Conservation (phyloP, 2,888 invertebrate genomes). For the Trissolcus japonicus region DNA sequence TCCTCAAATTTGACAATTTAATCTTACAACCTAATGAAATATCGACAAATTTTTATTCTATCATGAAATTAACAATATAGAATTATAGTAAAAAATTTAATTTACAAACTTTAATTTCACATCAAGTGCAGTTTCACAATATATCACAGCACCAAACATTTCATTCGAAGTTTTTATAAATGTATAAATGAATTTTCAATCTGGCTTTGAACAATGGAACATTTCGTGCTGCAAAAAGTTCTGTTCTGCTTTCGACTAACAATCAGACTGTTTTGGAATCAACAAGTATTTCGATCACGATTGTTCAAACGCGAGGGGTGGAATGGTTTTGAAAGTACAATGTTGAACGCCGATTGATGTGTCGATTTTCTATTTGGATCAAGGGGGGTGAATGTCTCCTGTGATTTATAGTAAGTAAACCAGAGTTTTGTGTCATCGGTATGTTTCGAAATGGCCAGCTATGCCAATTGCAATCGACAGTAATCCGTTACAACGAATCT, state of each 20-base stretch:
- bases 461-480: slow-evolving; percentile 59
- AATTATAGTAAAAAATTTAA: no score
- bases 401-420: slow-evolving; percentile 73
- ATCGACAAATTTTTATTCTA: no score
- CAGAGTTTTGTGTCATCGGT: slow-evolving; percentile 72
- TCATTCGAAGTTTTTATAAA: neutral
- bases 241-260: neutral
- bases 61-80: no score
- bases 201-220: neutral
- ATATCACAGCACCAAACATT: no score
- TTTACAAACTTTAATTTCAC: no score
- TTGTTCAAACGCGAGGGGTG: neutral
- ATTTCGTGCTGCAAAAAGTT: neutral
- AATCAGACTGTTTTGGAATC: neutral
- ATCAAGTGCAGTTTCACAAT: no score
- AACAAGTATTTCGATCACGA: neutral
- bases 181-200: neutral
- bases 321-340: slow-evolving; percentile 13
- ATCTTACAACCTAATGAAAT: no score
- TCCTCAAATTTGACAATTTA: no score
- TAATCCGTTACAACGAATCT: slow-evolving; percentile 57
- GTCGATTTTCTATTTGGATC: slow-evolving; percentile 49
- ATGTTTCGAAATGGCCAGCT: slow-evolving; percentile 65
- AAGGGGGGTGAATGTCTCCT: slow-evolving; percentile 53
- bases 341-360: slow-evolving; percentile 28